A percentile compares a stretch with the other conserved stretches of the same genome.
Evolutionary conservation across 2,113 vertebrate genomes (phyloP).

Genomic region (Spea multiplicata): DNA sequence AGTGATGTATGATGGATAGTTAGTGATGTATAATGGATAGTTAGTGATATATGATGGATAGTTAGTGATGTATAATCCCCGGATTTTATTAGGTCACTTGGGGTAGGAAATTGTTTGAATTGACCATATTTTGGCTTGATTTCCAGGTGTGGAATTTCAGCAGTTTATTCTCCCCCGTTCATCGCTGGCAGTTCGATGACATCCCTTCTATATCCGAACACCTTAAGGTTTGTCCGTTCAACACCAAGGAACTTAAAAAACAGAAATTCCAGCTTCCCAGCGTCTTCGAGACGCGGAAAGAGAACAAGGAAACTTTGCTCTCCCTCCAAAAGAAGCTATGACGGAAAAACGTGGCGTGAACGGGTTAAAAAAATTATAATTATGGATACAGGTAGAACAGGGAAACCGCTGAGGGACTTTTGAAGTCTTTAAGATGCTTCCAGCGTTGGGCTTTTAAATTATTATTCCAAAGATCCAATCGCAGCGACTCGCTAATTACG

Average conservation of each 20-base stretch:
- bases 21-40: too few species aligned
- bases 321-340: constrained; percentile 61
- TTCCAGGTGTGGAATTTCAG: constrained; percentile 85
- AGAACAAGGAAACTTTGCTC: constrained; percentile 60
- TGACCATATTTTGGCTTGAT: too few species aligned
- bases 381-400: not conserved
- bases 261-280: constrained; percentile 75
- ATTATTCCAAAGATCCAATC: not conserved
- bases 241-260: constrained; percentile 66
- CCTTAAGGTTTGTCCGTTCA: constrained; percentile 82
- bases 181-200: constrained; percentile 72
- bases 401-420: not conserved
- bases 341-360: not conserved
- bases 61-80: too few species aligned
- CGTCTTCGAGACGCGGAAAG: constrained; percentile 61
- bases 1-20: too few species aligned
- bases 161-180: constrained; percentile 81
- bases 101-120: too few species aligned
- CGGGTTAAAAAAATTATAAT: not conserved
- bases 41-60: too few species aligned
- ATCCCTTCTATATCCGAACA: constrained; percentile 78
- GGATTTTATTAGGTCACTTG: too few species aligned
- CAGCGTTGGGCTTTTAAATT: not conserved
- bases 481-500: not conserved
- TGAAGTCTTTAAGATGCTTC: not conserved